These are phyloP conservation scores for Halictus rubicundus DNA, from an alignment of 1,140 invertebrate species.

Conservation along the genomic window DNA sequence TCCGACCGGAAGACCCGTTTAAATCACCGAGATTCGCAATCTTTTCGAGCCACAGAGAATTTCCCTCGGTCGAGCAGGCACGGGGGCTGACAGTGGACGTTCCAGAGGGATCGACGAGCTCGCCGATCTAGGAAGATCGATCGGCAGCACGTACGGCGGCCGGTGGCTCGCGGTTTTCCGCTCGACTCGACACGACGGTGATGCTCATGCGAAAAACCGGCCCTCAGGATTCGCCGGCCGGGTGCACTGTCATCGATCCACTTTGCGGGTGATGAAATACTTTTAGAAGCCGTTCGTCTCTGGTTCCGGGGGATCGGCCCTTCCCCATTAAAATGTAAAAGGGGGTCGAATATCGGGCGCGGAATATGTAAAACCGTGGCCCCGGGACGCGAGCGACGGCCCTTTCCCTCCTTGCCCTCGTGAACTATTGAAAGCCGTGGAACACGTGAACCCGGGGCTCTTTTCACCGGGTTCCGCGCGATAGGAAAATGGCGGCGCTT, in stretches of 20 bases:
- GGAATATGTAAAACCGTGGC: not conserved
- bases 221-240: not conserved
- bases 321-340: not conserved
- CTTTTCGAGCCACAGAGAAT: no score
- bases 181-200: not conserved
- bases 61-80: no score
- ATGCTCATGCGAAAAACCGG: not conserved
- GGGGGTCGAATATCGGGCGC: not conserved
- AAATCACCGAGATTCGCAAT: no score
- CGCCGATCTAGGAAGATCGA: constrained; percentile 8
- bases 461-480: no score
- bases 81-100: no score
- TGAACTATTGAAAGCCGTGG: constrained; percentile 3
- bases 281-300: not conserved
- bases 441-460: no score
- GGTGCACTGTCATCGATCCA: not conserved
- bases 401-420: not conserved
- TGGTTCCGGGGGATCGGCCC: no score
- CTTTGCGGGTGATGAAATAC: not conserved
- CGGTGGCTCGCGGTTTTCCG: constrained; percentile 23
- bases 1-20: no score
- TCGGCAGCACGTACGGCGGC: not conserved
- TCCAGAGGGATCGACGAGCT: not conserved
- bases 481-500: no score
- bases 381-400: no score